A percentile compares a stretch with the other conserved stretches of the same genome.
Conservation (phyloP, 2,113 vertebrate genomes). For the Chelonoidis abingdonii region DNA sequence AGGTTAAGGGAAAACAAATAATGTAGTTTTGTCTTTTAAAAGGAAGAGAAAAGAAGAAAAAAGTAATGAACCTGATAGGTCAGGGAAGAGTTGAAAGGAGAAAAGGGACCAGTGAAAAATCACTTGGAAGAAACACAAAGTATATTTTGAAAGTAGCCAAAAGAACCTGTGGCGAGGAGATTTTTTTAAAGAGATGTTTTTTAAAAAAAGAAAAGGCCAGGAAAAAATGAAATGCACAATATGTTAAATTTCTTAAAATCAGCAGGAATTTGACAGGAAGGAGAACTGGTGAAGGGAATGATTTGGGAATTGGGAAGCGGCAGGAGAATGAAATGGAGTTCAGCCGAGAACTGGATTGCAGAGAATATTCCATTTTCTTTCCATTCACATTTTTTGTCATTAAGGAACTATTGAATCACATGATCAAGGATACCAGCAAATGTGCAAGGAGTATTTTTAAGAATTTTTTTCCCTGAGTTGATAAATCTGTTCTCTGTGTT, state of each 20-base stretch:
- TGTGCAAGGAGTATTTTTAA: background rate
- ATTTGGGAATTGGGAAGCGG: background rate
- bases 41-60: background rate
- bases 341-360: background rate
- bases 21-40: background rate
- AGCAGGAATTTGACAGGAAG: background rate
- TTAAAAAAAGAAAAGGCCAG: background rate
- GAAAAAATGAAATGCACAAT: background rate
- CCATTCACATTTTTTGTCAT: rapidly evolving
- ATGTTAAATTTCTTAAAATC: background rate
- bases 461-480: background rate
- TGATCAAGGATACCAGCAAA: background rate
- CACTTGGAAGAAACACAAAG: background rate
- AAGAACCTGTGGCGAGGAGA: background rate
- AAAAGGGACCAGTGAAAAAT: background rate
- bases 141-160: background rate
- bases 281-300: background rate
- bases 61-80: background rate
- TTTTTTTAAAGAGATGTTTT: background rate
- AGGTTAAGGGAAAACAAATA: background rate
- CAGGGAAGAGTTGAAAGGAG: slow-evolving; percentile 25
- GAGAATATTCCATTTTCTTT: background rate
- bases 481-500: background rate
- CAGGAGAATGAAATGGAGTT: background rate
- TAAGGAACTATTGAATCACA: background rate